Percentiles rank a stretch among this genome's conserved stretches.
Conservation (phyloP, 1,140 invertebrate species). For the Camponotus pennsylvanicus region DNA sequence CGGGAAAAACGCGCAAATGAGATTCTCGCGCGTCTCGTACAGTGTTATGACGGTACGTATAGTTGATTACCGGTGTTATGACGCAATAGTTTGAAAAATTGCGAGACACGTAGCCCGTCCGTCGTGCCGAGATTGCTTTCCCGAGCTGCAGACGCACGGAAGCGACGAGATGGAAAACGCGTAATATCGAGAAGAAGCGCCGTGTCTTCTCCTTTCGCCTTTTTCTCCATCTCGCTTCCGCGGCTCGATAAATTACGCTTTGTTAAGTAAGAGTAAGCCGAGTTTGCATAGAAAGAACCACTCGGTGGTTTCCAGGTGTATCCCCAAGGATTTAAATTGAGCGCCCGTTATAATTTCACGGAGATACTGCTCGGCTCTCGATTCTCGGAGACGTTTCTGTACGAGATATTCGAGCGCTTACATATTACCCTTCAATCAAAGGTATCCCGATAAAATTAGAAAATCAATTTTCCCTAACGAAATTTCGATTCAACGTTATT, state of each 20-base stretch:
- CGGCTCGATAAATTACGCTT: conserved; percentile 69
- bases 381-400: conserved; percentile 36
- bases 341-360: conserved; percentile 65
- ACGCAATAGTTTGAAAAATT: conserved; percentile 60
- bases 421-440: background rate
- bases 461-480: conserved; percentile 8
- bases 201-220: background rate
- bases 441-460: background rate
- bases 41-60: conserved; percentile 48
- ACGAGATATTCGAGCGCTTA: background rate
- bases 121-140: conserved; percentile 53
- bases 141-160: conserved; percentile 35
- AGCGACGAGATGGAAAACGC: conserved; percentile 57
- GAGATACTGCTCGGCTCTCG: conserved; percentile 45
- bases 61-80: conserved; percentile 55
- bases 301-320: conserved; percentile 60
- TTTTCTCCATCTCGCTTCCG: conserved; percentile 36
- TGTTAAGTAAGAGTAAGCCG: conserved; percentile 69
- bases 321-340: conserved; percentile 67
- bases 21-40: conserved; percentile 43
- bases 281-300: conserved; percentile 70
- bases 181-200: conserved; percentile 57
- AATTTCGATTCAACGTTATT: conserved; percentile 10
- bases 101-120: conserved; percentile 59
- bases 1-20: conserved; percentile 30